These are phyloP conservation scores for Callimorpha dominula DNA, from an alignment of 2,888 invertebrate species.

Conservation along the genomic window DNA sequence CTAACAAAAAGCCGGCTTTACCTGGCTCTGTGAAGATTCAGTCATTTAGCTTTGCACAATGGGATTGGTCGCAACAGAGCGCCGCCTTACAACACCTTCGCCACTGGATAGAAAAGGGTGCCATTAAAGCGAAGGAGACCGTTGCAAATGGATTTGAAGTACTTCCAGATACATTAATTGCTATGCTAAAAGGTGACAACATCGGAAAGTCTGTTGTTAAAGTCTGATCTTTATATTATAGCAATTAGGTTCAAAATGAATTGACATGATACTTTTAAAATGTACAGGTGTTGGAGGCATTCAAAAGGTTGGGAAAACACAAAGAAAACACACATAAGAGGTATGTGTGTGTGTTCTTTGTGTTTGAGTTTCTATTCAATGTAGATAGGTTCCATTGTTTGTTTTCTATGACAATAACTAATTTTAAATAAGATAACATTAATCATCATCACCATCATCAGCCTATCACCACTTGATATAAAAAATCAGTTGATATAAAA, in stretches of 20 bases:
- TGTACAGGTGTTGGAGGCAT: constrained; percentile 17
- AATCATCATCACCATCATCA: background rate
- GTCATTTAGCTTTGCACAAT: constrained; percentile 64
- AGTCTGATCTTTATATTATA: constrained; percentile 50
- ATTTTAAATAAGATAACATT: background rate
- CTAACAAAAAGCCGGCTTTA: constrained; percentile 31
- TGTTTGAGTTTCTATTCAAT: background rate
- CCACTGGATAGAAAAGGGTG: constrained; percentile 58
- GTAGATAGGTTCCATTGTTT: background rate
- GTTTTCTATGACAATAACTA: background rate
- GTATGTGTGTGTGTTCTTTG: constrained; percentile 20
- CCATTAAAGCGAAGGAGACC: constrained; percentile 62
- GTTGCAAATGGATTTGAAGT: constrained; percentile 61
- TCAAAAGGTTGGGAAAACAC: constrained; percentile 27
- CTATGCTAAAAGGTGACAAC: constrained; percentile 54
- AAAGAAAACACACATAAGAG: no score
- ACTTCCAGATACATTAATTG: constrained; percentile 58
- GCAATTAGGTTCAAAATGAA: constrained; percentile 29
- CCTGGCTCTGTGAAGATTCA: constrained; percentile 47
- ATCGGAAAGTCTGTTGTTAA: constrained; percentile 61
- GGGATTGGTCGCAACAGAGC: constrained; percentile 53
- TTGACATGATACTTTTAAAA: constrained; percentile 14
- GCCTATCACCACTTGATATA: background rate
- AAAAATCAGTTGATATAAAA: background rate
- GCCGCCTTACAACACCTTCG: constrained; percentile 54